These are phyloP conservation scores for Catharus ustulatus DNA, from an alignment of 2,797 vertebrate species.

Conservation along the genomic window DNA sequence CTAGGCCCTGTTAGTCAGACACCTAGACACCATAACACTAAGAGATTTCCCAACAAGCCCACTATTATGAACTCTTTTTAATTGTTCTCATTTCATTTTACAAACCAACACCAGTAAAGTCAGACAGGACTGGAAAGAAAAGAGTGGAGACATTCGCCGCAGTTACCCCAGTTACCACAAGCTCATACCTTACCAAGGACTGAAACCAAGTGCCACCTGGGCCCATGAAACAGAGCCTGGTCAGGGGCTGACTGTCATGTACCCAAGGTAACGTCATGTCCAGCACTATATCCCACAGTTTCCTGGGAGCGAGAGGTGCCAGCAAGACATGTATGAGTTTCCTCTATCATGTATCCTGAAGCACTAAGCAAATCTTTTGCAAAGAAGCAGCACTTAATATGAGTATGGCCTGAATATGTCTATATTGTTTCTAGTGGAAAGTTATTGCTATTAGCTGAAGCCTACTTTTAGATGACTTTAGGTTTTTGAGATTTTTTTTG, in stretches of 20 bases:
- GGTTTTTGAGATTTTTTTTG: neutral
- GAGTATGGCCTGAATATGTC: fast-evolving
- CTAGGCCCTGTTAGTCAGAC: constrained; percentile 79
- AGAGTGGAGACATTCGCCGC: constrained; percentile 66
- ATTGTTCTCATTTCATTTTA: constrained; percentile 25
- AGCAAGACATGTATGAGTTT: constrained; percentile 86
- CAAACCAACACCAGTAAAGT: constrained; percentile 67
- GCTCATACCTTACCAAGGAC: constrained; percentile 80
- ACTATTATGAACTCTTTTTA: constrained; percentile 69
- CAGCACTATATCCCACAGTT: constrained; percentile 96
- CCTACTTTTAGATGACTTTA: neutral
- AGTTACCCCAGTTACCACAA: constrained; percentile 76
- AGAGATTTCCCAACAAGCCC: constrained; percentile 67
- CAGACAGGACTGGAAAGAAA: constrained; percentile 69
- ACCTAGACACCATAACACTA: constrained; percentile 75
- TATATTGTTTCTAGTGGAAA: neutral
- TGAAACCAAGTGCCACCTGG: constrained; percentile 71
- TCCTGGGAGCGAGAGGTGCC: constrained; percentile 85
- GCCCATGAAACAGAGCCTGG: constrained; percentile 87
- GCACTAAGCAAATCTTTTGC: constrained; percentile 64
- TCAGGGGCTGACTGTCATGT: constrained; percentile 99
- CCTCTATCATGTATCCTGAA: constrained; percentile 90
- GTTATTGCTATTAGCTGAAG: neutral
- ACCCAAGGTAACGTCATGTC: constrained; percentile 99
- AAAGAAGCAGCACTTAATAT: neutral